Evolutionary conservation across 2,797 vertebrate genomes (phyloP).

Genomic region (Rallus crepitans): DNA sequence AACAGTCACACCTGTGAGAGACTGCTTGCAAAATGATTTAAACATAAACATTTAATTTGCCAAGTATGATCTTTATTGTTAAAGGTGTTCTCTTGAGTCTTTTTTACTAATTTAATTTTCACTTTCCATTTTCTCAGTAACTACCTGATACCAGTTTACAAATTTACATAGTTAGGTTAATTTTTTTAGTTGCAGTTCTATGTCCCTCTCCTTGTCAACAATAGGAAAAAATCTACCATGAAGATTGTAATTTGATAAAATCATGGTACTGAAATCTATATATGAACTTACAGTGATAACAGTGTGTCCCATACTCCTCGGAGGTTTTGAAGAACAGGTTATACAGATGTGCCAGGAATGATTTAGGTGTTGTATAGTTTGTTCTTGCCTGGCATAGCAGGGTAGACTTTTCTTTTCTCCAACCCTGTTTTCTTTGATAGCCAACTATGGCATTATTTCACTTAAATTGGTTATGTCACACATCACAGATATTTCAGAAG

Average conservation of each 20-base stretch:
- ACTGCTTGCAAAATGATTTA: not conserved
- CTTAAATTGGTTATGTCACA: not conserved
- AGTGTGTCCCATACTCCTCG: not conserved
- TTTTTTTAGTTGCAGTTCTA: constrained; percentile 29
- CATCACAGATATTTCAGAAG: not conserved
- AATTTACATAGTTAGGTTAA: not conserved
- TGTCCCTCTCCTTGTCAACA: not conserved
- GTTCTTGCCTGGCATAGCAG: not conserved
- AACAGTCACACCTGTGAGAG: not conserved
- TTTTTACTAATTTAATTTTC: not conserved
- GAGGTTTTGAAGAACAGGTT: constrained; percentile 15
- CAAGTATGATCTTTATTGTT: not conserved
- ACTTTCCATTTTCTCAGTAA: not conserved
- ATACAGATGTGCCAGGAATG: not conserved
- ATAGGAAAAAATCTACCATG: constrained; percentile 26
- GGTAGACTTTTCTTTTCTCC: not conserved
- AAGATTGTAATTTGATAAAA: constrained; percentile 24
- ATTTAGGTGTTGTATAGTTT: not conserved
- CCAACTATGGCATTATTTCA: not conserved
- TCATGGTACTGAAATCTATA: constrained; percentile 20
- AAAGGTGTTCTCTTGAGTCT: not conserved
- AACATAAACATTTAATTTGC: not conserved
- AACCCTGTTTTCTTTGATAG: not conserved
- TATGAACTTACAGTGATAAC: not conserved
- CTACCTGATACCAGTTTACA: not conserved